phyloP scores from a whole-genome alignment of 2,113 vertebrate genomes.

The Onychorhynchus coronatus region DNA sequence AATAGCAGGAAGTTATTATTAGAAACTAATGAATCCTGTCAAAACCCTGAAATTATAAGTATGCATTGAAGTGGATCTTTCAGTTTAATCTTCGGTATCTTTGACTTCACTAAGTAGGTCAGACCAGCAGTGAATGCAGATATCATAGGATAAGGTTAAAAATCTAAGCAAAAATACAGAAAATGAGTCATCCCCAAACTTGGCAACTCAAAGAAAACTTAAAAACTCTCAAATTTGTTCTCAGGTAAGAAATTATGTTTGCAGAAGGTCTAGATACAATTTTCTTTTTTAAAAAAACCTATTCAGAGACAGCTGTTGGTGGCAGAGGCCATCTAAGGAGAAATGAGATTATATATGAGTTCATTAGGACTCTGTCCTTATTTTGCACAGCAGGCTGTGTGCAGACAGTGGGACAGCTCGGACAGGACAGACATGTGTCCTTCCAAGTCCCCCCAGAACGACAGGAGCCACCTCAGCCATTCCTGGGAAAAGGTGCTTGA shows the following conservation, averaged over 20 bases:
- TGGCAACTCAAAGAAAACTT: neutral
- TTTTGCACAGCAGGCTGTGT: neutral
- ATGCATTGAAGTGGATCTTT: neutral
- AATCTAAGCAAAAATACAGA: neutral
- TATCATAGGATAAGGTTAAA: neutral
- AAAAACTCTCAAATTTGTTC: rapidly evolving
- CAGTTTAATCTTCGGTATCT: neutral
- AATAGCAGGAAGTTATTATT: neutral
- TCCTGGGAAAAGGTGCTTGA: rapidly evolving
- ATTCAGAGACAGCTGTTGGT: neutral
- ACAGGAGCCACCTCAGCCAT: neutral
- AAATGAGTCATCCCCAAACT: neutral
- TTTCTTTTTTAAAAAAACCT: neutral
- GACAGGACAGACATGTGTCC: neutral
- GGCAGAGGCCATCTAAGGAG: neutral
- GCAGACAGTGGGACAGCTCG: neutral
- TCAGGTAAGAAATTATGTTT: neutral
- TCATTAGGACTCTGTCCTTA: neutral
- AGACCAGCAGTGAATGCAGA: neutral
- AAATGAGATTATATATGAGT: neutral
- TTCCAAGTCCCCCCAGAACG: neutral
- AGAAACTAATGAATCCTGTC: neutral
- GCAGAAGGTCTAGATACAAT: neutral
- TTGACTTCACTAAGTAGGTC: conserved; percentile 34
- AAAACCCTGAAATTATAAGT: neutral